A percentile compares a stretch with the other conserved stretches of the same genome.
phyloP scores from a whole-genome alignment of 1,140 invertebrate genomes.

The Coptotermes formosanus region DNA sequence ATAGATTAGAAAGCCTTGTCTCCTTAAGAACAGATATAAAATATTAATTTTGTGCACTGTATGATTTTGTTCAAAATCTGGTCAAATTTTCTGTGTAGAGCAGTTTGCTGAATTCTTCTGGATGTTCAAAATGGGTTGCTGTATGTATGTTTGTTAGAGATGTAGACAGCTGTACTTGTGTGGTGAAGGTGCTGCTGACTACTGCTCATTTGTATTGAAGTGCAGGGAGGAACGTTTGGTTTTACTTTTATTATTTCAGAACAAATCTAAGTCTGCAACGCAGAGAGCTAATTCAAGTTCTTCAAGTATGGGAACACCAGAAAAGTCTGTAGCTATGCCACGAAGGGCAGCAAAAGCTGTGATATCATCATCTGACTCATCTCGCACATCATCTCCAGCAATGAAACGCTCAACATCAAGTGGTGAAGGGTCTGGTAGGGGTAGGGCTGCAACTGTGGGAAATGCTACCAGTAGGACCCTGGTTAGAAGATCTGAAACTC shows the following conservation, averaged over 20 bases:
- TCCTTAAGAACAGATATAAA: too few species aligned
- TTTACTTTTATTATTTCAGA: conserved; percentile 25
- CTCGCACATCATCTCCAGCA: conserved; percentile 65
- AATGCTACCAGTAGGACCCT: background rate
- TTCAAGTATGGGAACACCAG: conserved; percentile 30
- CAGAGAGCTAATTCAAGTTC: conserved; percentile 36
- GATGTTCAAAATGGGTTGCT: too few species aligned
- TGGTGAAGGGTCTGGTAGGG: conserved; percentile 24
- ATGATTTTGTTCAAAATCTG: too few species aligned
- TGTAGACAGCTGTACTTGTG: too few species aligned
- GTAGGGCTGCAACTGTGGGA: background rate
- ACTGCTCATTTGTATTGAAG: too few species aligned
- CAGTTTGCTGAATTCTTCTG: too few species aligned
- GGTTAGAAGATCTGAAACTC: conserved; percentile 19
- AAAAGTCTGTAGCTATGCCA: conserved; percentile 29
- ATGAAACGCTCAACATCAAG: conserved; percentile 50
- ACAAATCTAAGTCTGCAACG: conserved; percentile 46
- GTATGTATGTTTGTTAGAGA: too few species aligned
- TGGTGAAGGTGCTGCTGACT: too few species aligned
- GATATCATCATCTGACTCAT: conserved; percentile 61
- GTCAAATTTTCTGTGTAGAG: too few species aligned
- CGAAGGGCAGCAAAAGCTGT: conserved; percentile 38
- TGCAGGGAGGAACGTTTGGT: background rate
- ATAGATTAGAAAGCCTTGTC: too few species aligned
- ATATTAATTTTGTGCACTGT: too few species aligned